These are phyloP conservation scores for Eucera pruinosa DNA, from an alignment of 2,888 invertebrate genomes.

Conservation along the genomic window DNA sequence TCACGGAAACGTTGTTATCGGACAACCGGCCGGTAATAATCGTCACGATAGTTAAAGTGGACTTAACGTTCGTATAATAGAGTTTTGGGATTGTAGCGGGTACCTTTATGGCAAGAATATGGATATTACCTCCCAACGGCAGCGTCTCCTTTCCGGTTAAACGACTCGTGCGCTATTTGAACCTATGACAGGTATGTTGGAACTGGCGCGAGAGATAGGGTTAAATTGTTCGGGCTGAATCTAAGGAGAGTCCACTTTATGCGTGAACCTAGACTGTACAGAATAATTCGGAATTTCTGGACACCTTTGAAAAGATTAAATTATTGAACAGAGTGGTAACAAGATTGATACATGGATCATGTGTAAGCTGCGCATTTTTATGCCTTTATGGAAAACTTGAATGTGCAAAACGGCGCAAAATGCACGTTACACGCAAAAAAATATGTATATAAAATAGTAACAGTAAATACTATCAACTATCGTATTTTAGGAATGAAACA, in stretches of 20 bases:
- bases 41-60: conserved; percentile 43
- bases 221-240: conserved; percentile 13
- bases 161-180: conserved; percentile 37
- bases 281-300: neutral
- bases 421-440: too few relatives aligned
- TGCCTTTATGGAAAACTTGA: too few relatives aligned
- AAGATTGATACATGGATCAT: too few relatives aligned
- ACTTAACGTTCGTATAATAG: conserved; percentile 46
- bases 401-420: too few relatives aligned
- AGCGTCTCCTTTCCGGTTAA: conserved; percentile 34
- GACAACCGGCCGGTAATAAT: conserved; percentile 43
- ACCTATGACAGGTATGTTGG: neutral
- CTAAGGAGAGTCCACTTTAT: conserved; percentile 1
- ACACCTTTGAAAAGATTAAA: too few relatives aligned
- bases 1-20: conserved; percentile 39
- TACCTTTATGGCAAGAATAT: conserved; percentile 52
- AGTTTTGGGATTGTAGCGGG: conserved; percentile 30
- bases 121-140: conserved; percentile 44
- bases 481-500: too few relatives aligned
- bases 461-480: too few relatives aligned
- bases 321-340: too few relatives aligned
- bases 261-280: neutral
- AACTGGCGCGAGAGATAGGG: neutral
- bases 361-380: too few relatives aligned
- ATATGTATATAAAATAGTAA: too few relatives aligned